Evolutionary conservation across 2,113 vertebrate species (phyloP).

Genomic region (Panthera uncia): DNA sequence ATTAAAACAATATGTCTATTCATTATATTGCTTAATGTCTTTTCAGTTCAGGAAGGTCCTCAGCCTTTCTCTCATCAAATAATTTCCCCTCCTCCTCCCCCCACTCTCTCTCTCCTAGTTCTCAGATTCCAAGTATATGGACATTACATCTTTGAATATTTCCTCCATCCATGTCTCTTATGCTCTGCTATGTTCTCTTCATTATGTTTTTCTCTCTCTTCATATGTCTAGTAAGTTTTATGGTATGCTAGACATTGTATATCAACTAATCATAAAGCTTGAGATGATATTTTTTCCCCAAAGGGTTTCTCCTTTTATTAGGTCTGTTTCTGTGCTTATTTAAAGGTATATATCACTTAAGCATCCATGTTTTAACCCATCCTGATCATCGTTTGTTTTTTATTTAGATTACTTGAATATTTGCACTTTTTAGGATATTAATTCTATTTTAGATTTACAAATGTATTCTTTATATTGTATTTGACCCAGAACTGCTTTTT

Average conservation of each 20-base stretch:
- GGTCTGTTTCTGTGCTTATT: background rate
- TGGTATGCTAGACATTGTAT: background rate
- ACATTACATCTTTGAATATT: background rate
- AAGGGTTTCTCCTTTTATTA: background rate
- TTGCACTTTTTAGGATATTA: background rate
- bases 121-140: background rate
- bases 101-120: background rate
- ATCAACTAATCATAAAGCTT: background rate
- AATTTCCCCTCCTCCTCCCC: background rate
- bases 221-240: background rate
- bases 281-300: background rate
- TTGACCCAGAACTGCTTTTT: background rate
- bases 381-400: background rate
- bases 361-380: background rate
- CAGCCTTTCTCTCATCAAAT: background rate
- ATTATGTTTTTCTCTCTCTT: background rate
- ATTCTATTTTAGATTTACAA: background rate
- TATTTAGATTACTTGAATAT: background rate
- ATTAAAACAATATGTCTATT: background rate
- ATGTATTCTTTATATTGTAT: background rate
- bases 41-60: background rate
- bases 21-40: background rate
- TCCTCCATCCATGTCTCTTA: background rate
- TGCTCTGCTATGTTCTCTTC: background rate
- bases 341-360: background rate